Conservation (phyloP, 2,888 invertebrate genomes). For the Noctua comes region DNA sequence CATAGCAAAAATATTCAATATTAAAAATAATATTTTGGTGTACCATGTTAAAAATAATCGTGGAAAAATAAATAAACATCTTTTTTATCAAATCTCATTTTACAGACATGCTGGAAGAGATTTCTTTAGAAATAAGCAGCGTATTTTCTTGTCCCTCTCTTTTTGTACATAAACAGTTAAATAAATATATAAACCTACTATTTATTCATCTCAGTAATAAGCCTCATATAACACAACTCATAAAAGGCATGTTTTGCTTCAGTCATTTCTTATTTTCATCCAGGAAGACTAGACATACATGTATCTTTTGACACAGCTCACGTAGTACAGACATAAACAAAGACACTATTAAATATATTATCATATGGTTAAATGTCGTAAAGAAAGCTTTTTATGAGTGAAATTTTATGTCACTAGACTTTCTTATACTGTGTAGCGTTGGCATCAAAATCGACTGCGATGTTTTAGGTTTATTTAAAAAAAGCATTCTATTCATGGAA, state of each 20-base stretch:
- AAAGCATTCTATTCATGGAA: too few relatives aligned
- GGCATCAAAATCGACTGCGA: conserved; percentile 15
- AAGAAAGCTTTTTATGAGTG: conserved; percentile 68
- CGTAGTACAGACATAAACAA: conserved; percentile 54
- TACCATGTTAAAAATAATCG: neutral
- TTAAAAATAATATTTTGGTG: neutral
- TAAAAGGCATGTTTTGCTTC: conserved; percentile 8
- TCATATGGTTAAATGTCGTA: conserved; percentile 65
- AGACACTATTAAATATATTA: conserved; percentile 57
- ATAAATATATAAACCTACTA: neutral
- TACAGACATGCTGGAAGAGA: neutral
- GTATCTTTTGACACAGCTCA: conserved; percentile 39
- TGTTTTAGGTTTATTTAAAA: neutral
- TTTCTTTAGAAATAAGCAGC: neutral
- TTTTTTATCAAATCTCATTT: neutral
- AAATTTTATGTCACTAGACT: conserved; percentile 65
- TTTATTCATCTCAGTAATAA: conserved; percentile 10
- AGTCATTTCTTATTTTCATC: conserved; percentile 15
- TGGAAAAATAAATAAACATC: neutral
- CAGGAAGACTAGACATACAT: neutral
- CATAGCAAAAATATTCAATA: neutral
- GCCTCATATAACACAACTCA: neutral
- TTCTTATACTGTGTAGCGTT: conserved; percentile 59
- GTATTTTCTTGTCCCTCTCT: too few relatives aligned
- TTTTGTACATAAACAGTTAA: neutral